Conservation (phyloP, 2,888 invertebrate species). For the Villa cingulata region DNA sequence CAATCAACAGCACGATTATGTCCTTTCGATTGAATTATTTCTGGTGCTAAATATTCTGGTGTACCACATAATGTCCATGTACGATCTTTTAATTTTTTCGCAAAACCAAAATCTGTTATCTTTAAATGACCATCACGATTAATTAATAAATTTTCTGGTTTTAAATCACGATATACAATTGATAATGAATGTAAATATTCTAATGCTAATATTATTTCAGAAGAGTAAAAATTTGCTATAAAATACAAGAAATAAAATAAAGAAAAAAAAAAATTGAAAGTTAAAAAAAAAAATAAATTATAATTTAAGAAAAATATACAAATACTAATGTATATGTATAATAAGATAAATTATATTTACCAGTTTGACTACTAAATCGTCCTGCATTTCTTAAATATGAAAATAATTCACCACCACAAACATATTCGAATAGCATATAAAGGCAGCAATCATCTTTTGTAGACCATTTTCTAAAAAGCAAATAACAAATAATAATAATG, state of each 20-base stretch:
- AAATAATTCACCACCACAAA: slow-evolving; percentile 93
- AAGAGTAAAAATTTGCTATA: slow-evolving; percentile 77
- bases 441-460: slow-evolving; percentile 80
- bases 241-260: slow-evolving; percentile 3
- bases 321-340: no score
- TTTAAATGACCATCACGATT: slow-evolving; percentile 90
- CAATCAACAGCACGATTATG: slow-evolving; percentile 98
- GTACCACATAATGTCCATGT: slow-evolving; percentile 97
- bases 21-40: slow-evolving; percentile 95
- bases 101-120: slow-evolving; percentile 97
- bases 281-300: no score
- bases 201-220: slow-evolving; percentile 86
- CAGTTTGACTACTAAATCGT: slow-evolving; percentile 71
- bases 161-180: slow-evolving; percentile 79
- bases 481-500: background rate
- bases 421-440: slow-evolving; percentile 95
- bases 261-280: no score
- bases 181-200: slow-evolving; percentile 85
- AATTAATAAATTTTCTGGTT: slow-evolving; percentile 87
- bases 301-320: no score
- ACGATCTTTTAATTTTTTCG: slow-evolving; percentile 84
- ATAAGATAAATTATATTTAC: slow-evolving; percentile 33
- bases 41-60: slow-evolving; percentile 92
- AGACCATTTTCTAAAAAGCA: slow-evolving; percentile 65
- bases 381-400: slow-evolving; percentile 88